phyloP scores from a whole-genome alignment of 2,888 invertebrate genomes.

The Acanthosoma haemorrhoidale region DNA sequence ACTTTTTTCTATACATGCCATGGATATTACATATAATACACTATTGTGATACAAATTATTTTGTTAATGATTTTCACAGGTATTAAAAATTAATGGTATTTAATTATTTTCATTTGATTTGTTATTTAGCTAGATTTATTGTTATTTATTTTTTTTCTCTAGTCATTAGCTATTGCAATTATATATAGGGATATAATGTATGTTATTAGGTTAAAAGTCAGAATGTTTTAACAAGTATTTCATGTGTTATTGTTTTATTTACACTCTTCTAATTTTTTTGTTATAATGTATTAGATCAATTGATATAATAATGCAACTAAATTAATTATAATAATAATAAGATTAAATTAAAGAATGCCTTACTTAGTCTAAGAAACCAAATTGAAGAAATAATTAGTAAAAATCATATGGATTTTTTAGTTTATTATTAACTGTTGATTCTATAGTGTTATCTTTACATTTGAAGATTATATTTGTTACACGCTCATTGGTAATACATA shows the following conservation, averaged over 20 bases:
- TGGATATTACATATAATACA: too few species aligned
- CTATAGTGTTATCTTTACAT: not conserved
- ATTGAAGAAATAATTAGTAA: not conserved
- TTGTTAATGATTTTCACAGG: not conserved
- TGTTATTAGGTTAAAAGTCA: not conserved
- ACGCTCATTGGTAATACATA: not conserved
- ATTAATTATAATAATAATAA: not conserved
- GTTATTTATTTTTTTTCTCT: not conserved
- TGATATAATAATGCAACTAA: not conserved
- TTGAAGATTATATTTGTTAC: not conserved
- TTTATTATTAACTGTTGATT: not conserved
- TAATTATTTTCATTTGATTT: not conserved
- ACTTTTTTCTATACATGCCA: not conserved
- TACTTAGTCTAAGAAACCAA: not conserved
- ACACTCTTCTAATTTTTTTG: not conserved
- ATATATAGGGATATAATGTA: not conserved
- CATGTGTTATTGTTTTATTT: not conserved
- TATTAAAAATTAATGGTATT: not conserved
- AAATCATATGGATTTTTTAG: not conserved
- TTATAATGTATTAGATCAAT: not conserved
- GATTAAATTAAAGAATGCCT: not conserved
- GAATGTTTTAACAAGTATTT: not conserved
- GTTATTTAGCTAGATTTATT: not conserved
- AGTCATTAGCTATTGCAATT: slow-evolving; percentile 1
- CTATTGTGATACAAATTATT: not conserved